Percentiles rank a stretch among this genome's conserved stretches.
phyloP scores from a whole-genome alignment of 1,140 invertebrate species.

The Aphelinus certus region DNA sequence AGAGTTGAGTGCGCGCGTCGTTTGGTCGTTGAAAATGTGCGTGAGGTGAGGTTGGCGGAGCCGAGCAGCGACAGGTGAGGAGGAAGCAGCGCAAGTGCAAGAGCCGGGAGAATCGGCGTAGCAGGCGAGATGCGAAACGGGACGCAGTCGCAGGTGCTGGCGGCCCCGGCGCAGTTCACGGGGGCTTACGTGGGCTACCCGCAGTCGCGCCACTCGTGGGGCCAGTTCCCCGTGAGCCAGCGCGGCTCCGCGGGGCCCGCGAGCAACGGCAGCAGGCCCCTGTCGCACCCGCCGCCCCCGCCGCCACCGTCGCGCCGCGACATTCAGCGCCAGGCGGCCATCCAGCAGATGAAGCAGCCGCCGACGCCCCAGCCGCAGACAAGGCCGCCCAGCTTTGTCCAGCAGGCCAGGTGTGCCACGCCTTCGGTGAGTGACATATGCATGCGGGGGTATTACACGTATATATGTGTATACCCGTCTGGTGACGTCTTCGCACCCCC shows the following conservation, averaged over 20 bases:
- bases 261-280: constrained; percentile 49
- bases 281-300: constrained; percentile 60
- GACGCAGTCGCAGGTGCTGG: constrained; percentile 59
- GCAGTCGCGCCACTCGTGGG: constrained; percentile 59
- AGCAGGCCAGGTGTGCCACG: constrained; percentile 49
- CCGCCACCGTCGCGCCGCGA: constrained; percentile 53
- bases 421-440: constrained; percentile 59
- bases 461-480: too few relatives aligned
- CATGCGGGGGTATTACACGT: too few relatives aligned
- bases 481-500: too few relatives aligned
- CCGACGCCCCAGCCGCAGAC: constrained; percentile 45
- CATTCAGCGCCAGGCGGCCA: constrained; percentile 47
- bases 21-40: constrained; percentile 19
- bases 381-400: constrained; percentile 50
- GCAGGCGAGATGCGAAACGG: constrained; percentile 57
- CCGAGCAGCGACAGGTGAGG: constrained; percentile 2
- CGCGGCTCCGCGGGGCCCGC: constrained; percentile 44
- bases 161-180: constrained; percentile 62
- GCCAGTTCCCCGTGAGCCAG: constrained; percentile 49
- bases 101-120: constrained; percentile 17
- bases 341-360: constrained; percentile 35
- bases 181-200: constrained; percentile 61
- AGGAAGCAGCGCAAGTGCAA: neutral
- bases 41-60: constrained; percentile 34
- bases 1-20: neutral